Evolutionary conservation across 2,888 invertebrate species (phyloP), one percentile per base, ranked within the genome.

Genomic region (Pomacea canaliculata): DNA sequence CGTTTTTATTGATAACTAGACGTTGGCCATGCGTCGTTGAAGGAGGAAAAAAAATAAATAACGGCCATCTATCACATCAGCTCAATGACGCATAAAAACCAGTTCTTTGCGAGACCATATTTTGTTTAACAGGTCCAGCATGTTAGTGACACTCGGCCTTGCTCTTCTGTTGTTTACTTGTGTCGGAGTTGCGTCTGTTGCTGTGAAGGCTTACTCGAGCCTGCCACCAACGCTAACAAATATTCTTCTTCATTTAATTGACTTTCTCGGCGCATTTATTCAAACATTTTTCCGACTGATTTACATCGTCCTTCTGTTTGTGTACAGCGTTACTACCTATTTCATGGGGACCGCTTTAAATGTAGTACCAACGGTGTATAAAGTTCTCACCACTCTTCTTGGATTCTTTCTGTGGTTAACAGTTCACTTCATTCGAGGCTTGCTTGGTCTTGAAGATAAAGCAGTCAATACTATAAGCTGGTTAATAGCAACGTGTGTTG

Each of bases 381-480:
- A 67, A 12, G 73, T 78, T 12, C 16, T 69, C 16, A 74, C 69
- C 63, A 69, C 51, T 8, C 62, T 74, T 19, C 27, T 74, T 46
- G 68, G 69, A 7, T 74, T 74, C 19, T 46, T 59, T 46, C 60
- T 74, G n/a, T 79, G 80, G 79, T 68, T 82, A 18, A 18, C 66
- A 0, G 71, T 79, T 59, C 79, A 78, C 23, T 74, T 82, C 16
- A 66, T 76, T 7, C 69, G 76, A 69, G 82, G 82, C 9, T 71
- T 82, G 72, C 68, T 80, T 62, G 80, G 80, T n/a, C 67, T 80
- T 23, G 82, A 78, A 23, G 77, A 80, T 37, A 77, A 76, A 48
- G 76, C 80, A 7, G 78, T 80, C 4, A 80, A 80, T 71, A 79
- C 79, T 37, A 62, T 79, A 19, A 80, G 80, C 49, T 82, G 82